These are phyloP conservation scores for Telmatherina bonti DNA, from an alignment of 2,797 vertebrate species.

Conservation along the genomic window DNA sequence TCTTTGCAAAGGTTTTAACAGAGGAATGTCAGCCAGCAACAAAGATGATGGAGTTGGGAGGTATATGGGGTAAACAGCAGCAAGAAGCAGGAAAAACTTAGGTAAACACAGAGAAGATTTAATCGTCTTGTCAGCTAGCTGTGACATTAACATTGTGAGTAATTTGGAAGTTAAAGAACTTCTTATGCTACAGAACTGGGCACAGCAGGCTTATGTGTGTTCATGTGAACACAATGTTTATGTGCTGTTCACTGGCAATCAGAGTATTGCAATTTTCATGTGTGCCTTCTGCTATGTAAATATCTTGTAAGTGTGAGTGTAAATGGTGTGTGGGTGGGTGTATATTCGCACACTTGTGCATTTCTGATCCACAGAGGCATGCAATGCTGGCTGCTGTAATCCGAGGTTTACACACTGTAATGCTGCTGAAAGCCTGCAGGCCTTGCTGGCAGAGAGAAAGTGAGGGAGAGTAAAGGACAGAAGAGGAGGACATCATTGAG, in stretches of 20 bases:
- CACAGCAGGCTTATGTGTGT: slow-evolving; percentile 20
- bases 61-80: slow-evolving; percentile 12
- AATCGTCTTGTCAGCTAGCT: slow-evolving; percentile 49
- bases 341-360: slow-evolving; percentile 58
- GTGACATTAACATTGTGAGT: not conserved
- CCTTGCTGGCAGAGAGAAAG: slow-evolving; percentile 69
- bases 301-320: slow-evolving; percentile 28
- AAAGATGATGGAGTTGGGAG: not conserved
- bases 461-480: slow-evolving; percentile 17
- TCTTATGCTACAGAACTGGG: slow-evolving; percentile 25
- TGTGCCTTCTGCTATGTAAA: slow-evolving; percentile 43
- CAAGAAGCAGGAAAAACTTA: slow-evolving; percentile 36
- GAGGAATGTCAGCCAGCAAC: not conserved
- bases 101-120: slow-evolving; percentile 38
- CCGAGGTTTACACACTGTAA: slow-evolving; percentile 86
- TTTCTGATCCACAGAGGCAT: slow-evolving; percentile 76
- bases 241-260: not conserved
- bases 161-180: slow-evolving; percentile 24
- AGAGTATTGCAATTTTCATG: slow-evolving; percentile 12
- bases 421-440: slow-evolving; percentile 79
- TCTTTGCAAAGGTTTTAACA: not conserved
- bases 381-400: slow-evolving; percentile 80
- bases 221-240: not conserved
- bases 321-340: slow-evolving; percentile 43
- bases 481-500: slow-evolving; percentile 44